Evolutionary conservation across 2,797 vertebrate genomes (phyloP), one percentile per base, ranked within the genome.

Genomic region (Galaxias olidus): DNA sequence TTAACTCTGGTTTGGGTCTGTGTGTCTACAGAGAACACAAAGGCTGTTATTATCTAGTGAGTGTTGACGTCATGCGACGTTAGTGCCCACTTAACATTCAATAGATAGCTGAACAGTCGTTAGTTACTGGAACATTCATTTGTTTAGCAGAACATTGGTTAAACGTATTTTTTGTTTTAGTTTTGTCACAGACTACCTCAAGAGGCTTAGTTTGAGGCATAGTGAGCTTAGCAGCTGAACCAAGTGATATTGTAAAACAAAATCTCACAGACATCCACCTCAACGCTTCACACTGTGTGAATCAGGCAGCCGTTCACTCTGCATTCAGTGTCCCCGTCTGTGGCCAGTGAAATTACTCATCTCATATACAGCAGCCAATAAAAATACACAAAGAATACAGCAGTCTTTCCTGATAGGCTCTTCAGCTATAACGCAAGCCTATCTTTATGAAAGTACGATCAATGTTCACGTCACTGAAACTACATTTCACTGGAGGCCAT

Each of bases 301-400:
- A 71, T 88, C 87, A 86, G 86, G 84, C 83, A 92, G 91, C 91
- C 91, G 91, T 92, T 93, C 92, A 88, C 67, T 68, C 72, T 58
- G 43, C 65, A 30, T 30, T 30, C 30, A 59, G 19, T 12, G 59
- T 77, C 71, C 65, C 1, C 69, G 13, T 62, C 51, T 51, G 42
- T 44, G 8, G 59, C 65, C 40, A 44, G 56, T 66, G 1, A 42
- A 68, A 51, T 73, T 44, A 6, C 50, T 75, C 47, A 14, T 60
- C 17, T 45, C 69, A 69, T 77, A 77, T 30, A 53, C 86, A 81
- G 81, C 83, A 82, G 78, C 81, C 73, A 59, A 77, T 78, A 68
- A 15, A 49, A 70, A 55, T 9, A 65, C 57, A 65, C 43, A 65
- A 66, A 53, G 46, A 50, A 74, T 56, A 62, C 69, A 77, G 72